Base-by-base conservation (phyloP, 2,888 invertebrate species). In the Brachypterus glaber region DNA sequence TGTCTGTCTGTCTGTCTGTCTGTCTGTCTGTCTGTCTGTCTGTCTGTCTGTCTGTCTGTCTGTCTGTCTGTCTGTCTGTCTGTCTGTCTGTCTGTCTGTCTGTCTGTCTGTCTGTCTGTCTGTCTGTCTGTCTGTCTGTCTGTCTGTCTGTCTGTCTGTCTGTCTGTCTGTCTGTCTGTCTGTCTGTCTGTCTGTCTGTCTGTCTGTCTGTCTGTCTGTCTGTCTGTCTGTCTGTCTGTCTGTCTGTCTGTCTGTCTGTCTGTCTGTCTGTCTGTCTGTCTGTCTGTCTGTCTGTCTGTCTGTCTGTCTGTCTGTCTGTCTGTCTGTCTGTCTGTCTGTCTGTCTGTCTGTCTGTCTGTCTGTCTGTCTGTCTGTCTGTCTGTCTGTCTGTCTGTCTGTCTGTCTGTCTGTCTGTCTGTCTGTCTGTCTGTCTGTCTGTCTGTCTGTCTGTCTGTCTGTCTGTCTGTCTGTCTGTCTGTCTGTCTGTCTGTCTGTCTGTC, bases 141-240 rank as follows among this genome's bases (percentile, higher is more conserved):
- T 44, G 44, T 46, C 45, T 46, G 44, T 44, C 45, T 44, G 44
- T 44, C 45, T 44, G 44, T 46, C 45, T 46, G 44, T 44, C 40
- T 41, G 40, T 44, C 40, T 46, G 44, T 46, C 45, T 44, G 44
- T 44, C 45, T 46, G 45, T 46, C 44, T 44, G 39, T 46, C 39
- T 44, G 38, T 44, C 43, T 35, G 42, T 45, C 36, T 38, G 36
- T 44, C 43, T 43, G 43, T 43, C 43, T 39, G 44, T 43, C 43
- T 43, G 43, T 37, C 43, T 43, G 43, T 43, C 43, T 44, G 43
- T 43, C 43, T 44, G 44, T 44, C 43, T 43, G 43, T 43, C 43
- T 43, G 43, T 43, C 43, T 43, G 43, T 44, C 43, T 39, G 44
- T 43, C 30, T 29, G 30, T 29, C 30, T 35, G 64, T 71, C 69